Evolutionary conservation across 2,888 invertebrate species (phyloP).

Genomic region (Erynnis tages): DNA sequence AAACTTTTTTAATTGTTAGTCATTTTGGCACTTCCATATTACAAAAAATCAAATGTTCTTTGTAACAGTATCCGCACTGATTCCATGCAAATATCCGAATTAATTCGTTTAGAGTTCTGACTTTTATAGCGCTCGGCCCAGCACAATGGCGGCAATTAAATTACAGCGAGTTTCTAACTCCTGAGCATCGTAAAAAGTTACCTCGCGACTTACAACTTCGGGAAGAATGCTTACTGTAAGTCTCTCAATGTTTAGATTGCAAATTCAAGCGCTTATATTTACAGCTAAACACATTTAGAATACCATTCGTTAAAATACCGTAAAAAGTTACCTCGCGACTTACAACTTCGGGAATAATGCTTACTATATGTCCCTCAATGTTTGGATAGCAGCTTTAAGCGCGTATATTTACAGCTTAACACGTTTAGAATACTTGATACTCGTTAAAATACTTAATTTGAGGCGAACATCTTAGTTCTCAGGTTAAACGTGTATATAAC

Average conservation of each 20-base stretch:
- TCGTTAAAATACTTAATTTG: too few relatives aligned
- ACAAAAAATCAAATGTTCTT: too few relatives aligned
- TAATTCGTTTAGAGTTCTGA: neutral
- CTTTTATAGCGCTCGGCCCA: constrained; percentile 1
- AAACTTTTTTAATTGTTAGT: too few relatives aligned
- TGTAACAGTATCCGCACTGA: neutral
- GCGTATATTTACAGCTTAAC: too few relatives aligned
- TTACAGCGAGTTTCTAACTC: constrained; percentile 3
- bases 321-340: neutral
- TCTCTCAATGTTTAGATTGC: neutral
- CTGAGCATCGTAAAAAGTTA: neutral
- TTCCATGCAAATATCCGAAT: constrained; percentile 1
- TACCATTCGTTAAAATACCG: too few relatives aligned
- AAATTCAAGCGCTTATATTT: too few relatives aligned
- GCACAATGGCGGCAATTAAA: constrained; percentile 2
- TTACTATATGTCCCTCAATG: neutral
- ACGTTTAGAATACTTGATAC: too few relatives aligned
- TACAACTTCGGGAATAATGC: neutral
- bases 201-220: neutral
- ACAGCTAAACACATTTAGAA: too few relatives aligned
- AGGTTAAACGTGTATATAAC: too few relatives aligned
- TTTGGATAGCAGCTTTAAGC: neutral
- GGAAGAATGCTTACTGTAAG: neutral
- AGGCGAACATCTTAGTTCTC: too few relatives aligned
- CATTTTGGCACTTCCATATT: too few relatives aligned